These are phyloP conservation scores for Gobio gobio DNA, from an alignment of 2,113 vertebrate species.

Conservation along the genomic window DNA sequence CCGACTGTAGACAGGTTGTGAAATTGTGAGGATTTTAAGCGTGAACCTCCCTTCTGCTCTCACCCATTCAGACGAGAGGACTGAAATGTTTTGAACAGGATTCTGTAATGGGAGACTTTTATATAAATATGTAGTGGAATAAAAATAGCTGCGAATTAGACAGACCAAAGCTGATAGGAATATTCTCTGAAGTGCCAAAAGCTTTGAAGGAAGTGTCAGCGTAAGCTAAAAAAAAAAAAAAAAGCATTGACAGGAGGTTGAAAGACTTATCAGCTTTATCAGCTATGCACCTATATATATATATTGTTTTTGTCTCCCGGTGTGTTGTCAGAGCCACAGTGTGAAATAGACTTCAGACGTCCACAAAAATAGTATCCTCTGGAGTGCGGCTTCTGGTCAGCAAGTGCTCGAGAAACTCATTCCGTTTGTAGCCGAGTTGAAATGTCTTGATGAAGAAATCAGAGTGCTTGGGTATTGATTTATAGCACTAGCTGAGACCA, in stretches of 20 bases:
- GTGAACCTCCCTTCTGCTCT: conserved; percentile 40
- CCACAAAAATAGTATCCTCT: conserved; percentile 45
- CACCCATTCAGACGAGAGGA: conserved; percentile 40
- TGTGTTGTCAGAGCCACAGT: neutral
- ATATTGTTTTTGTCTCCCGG: conserved; percentile 2
- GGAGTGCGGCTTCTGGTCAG: conserved; percentile 61
- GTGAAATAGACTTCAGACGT: conserved; percentile 4
- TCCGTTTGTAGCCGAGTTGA: conserved; percentile 50
- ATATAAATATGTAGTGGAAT: conserved; percentile 31
- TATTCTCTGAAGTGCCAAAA: conserved; percentile 14
- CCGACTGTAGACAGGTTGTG: conserved; percentile 39
- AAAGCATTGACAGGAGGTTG: neutral
- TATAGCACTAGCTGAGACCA: conserved; percentile 50
- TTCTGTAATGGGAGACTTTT: conserved; percentile 33
- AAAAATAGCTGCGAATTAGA: conserved; percentile 29
- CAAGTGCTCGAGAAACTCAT: conserved; percentile 47
- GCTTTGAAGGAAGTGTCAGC: conserved; percentile 6
- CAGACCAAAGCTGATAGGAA: conserved; percentile 27
- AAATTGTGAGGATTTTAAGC: conserved; percentile 21
- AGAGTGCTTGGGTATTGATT: conserved; percentile 64
- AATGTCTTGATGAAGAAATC: conserved; percentile 67
- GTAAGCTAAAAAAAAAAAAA: neutral
- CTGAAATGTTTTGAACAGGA: conserved; percentile 42
- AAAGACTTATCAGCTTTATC: conserved; percentile 10
- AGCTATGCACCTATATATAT: conserved; percentile 13